Base-by-base conservation (phyloP, 2,113 vertebrate genomes). In the Bombycilla garrulus region DNA sequence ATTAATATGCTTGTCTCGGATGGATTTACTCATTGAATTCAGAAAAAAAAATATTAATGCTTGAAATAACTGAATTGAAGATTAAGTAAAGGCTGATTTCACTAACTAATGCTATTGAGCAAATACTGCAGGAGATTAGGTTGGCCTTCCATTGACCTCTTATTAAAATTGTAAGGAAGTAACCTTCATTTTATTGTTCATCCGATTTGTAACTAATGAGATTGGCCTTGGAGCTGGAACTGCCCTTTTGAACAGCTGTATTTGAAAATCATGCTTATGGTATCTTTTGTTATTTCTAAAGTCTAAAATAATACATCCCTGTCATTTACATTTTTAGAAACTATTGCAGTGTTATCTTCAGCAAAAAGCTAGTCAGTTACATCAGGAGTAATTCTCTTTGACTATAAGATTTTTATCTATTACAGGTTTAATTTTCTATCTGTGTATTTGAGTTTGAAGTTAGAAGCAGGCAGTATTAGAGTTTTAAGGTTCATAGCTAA, bases 191-290 rank as follows among this genome's bases (percentile, higher is more conserved):
- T 72, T 72, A 62, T 23, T 92, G 48, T 89, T 89, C 40, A 73
- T 94, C 89, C 79, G 12, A 33, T 94, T 92, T 90, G 54, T 80
- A 69, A 67, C 14, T 92, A 90, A 95, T 87, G 73, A 92, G 45
- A 81, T 69, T 73, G 65, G 33, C 73, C 50, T 94, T 82, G 66
- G 33, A 93, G 26, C 29, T 88, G 15, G 19, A 85, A 20, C 26
- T 91, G 33, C 22, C 38, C 31, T 91, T 92, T 70, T 42, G 18
- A 87, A 29, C 19, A 79, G 18, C 36, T 91, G 33, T 61, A 23
- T 81, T 92, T 93, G 40, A 84, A 93, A 94, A 83, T 82, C 33
- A 73, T 38, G 10, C 9, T 15, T 83, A 9, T 44, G 33, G 81
- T 71, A 81, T 29, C 33, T 91, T 90, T 42, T 67, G 33, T 88